phyloP scores from a whole-genome alignment of 2,888 invertebrate species.

The Ochropacha duplaris region DNA sequence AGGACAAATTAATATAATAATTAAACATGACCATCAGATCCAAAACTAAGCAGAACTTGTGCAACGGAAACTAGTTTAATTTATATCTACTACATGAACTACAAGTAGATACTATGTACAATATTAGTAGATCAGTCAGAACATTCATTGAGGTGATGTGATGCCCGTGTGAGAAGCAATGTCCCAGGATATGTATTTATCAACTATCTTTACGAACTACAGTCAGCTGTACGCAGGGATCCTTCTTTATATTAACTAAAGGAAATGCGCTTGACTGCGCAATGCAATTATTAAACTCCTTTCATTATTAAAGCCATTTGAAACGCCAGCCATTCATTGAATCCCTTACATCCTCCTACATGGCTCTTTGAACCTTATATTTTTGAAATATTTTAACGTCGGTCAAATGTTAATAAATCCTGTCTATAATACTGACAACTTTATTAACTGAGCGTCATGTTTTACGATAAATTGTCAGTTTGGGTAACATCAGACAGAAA shows the following conservation, averaged over 20 bases:
- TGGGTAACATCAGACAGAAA: conserved; percentile 23
- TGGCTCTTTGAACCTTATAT: neutral
- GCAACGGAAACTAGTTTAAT: no score
- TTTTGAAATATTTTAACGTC: neutral
- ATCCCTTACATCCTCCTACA: neutral
- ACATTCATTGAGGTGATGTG: no score
- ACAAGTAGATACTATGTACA: no score
- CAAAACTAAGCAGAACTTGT: no score
- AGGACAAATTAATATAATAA: no score
- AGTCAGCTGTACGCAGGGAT: neutral
- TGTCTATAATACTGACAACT: conserved; percentile 47
- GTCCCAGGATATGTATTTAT: no score
- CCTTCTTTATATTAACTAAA: conserved; percentile 9
- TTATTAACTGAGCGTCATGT: conserved; percentile 49
- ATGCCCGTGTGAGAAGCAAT: no score
- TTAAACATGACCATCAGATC: no score
- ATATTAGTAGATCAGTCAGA: no score
- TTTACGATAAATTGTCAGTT: conserved; percentile 35
- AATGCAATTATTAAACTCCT: conserved; percentile 15
- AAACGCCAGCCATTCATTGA: conserved; percentile 13
- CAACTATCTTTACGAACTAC: neutral
- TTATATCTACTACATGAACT: no score
- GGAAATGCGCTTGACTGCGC: conserved; percentile 23
- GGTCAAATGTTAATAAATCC: conserved; percentile 61
- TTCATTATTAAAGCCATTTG: conserved; percentile 10